phyloP scores from a whole-genome alignment of 2,888 invertebrate genomes.

The Operophtera brumata region DNA sequence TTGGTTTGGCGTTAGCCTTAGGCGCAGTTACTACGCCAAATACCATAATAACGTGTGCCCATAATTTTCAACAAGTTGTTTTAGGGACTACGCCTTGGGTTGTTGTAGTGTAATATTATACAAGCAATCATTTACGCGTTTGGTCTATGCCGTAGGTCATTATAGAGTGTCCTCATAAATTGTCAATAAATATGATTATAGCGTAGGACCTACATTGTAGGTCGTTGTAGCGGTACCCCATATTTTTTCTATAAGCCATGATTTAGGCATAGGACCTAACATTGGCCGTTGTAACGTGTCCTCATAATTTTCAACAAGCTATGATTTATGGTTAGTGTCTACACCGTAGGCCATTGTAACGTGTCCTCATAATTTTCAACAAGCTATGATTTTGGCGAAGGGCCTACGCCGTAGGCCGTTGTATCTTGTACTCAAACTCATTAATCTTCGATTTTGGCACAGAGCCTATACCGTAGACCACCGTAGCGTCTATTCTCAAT shows the following conservation, averaged over 20 bases:
- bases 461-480: neutral
- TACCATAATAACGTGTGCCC: too few species aligned
- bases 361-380: neutral
- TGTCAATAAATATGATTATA: neutral
- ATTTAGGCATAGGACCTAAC: neutral
- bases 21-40: too few species aligned
- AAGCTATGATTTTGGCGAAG: neutral
- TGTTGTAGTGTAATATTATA: too few species aligned
- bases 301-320: too few species aligned
- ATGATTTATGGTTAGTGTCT: conserved; percentile 23
- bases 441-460: neutral
- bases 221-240: neutral
- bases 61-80: too few species aligned
- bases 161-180: too few species aligned
- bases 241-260: neutral
- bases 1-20: too few species aligned
- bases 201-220: conserved; percentile 6
- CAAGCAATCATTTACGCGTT: neutral
- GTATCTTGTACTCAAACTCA: neutral
- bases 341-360: neutral
- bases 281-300: too few species aligned
- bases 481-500: neutral
- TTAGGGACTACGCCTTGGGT: too few species aligned
- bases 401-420: conserved; percentile 8
- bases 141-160: conserved; percentile 26